Conservation (phyloP, 2,888 invertebrate genomes). For the Conchocele bisecta region DNA sequence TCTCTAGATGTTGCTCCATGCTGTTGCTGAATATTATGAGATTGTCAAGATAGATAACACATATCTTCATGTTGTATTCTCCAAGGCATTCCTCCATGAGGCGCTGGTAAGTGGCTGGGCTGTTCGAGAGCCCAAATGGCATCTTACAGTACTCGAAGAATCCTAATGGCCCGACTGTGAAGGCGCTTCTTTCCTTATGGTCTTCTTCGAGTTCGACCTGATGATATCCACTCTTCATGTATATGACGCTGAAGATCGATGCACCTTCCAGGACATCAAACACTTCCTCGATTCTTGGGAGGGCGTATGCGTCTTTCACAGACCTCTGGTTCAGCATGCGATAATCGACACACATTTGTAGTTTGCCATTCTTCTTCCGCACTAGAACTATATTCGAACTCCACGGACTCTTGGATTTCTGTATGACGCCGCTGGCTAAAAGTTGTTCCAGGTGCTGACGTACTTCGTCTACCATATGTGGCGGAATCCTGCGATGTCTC, state of each 20-base stretch:
- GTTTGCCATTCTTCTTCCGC: conserved; percentile 13
- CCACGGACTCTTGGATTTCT: conserved; percentile 1
- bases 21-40: background rate
- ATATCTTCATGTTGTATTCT: conserved; percentile 4
- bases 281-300: conserved; percentile 10
- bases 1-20: background rate
- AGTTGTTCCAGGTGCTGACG: no score
- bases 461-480: no score
- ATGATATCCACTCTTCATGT: conserved; percentile 10
- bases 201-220: conserved; percentile 13
- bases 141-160: conserved; percentile 9
- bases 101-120: conserved; percentile 19
- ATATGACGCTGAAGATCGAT: background rate
- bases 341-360: conserved; percentile 13
- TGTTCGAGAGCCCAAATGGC: conserved; percentile 18
- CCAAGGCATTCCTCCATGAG: conserved; percentile 13
- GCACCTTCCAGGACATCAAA: conserved; percentile 4
- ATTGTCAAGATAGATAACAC: conserved; percentile 3
- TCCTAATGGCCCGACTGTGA: conserved; percentile 4
- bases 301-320: background rate
- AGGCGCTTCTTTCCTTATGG: conserved; percentile 11
- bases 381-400: background rate
- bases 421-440: no score
- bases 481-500: no score
- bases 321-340: conserved; percentile 3